Conservation (phyloP, 1,140 invertebrate species). For the Ylistrum balloti region DNA sequence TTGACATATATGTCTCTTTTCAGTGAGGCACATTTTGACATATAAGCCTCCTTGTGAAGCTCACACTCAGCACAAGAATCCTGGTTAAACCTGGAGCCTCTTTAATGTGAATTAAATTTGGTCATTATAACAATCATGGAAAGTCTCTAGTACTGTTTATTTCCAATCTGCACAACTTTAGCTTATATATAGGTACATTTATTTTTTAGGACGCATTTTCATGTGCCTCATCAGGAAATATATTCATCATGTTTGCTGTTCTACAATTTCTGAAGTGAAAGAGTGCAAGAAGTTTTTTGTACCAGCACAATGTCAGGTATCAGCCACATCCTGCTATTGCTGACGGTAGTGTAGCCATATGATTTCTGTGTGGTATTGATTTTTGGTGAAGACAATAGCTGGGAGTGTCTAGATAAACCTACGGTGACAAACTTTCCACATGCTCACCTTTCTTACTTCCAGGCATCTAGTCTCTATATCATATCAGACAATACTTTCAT, state of each 20-base stretch:
- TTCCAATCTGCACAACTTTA: too few relatives aligned
- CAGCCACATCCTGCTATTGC: not conserved
- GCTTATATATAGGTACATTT: too few relatives aligned
- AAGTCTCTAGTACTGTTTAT: too few relatives aligned
- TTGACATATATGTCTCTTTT: too few relatives aligned
- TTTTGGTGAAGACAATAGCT: not conserved
- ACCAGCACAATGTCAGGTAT: not conserved
- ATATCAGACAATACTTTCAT: not conserved
- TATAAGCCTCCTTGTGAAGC: too few relatives aligned
- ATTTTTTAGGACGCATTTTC: too few relatives aligned
- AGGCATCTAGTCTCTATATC: not conserved
- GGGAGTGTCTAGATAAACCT: not conserved
- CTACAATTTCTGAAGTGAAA: not conserved
- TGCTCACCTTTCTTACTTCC: not conserved
- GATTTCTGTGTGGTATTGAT: constrained; percentile 20
- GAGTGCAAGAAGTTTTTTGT: not conserved
- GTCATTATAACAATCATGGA: too few relatives aligned
- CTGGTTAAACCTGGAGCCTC: too few relatives aligned
- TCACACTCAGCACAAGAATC: too few relatives aligned
- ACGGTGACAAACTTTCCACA: not conserved
- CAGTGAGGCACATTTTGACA: too few relatives aligned
- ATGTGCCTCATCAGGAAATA: not conserved
- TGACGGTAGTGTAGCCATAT: not conserved
- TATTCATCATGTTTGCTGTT: not conserved
- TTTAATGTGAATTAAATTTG: too few relatives aligned